Conservation (phyloP, 2,113 vertebrate genomes). For the Neodontobutis hainanensis region DNA sequence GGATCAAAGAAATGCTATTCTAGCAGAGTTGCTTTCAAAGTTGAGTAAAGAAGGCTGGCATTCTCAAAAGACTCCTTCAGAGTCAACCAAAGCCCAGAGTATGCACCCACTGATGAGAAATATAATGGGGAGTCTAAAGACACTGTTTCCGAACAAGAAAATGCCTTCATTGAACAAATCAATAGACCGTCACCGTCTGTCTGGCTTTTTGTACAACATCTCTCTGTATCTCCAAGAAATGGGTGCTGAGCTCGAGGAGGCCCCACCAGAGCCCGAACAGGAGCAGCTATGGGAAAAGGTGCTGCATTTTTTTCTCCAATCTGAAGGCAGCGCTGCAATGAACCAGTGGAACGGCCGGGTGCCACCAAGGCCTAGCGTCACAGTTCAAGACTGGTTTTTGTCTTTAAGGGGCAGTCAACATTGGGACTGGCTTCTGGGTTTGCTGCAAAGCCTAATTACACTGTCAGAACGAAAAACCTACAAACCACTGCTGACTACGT, state of each 20-base stretch:
- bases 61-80: constrained; percentile 40
- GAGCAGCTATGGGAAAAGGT: constrained; percentile 80
- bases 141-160: constrained; percentile 66
- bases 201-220: constrained; percentile 86
- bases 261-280: constrained; percentile 47
- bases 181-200: constrained; percentile 77
- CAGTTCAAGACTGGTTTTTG: constrained; percentile 84
- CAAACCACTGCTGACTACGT: constrained; percentile 75
- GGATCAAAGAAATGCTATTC: constrained; percentile 58
- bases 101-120: constrained; percentile 70
- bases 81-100: constrained; percentile 51
- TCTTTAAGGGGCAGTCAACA: constrained; percentile 86
- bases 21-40: constrained; percentile 75
- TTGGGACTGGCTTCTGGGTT: constrained; percentile 83
- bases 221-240: constrained; percentile 85
- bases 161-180: constrained; percentile 68
- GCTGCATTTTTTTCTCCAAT: constrained; percentile 77
- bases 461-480: constrained; percentile 80
- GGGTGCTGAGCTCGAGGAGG: constrained; percentile 77
- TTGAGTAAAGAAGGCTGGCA: constrained; percentile 64
- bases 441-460: constrained; percentile 81
- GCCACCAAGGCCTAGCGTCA: constrained; percentile 80
- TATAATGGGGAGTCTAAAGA: constrained; percentile 76
- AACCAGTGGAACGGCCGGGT: constrained; percentile 73
- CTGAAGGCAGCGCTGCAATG: constrained; percentile 59